phyloP scores from a whole-genome alignment of 2,888 invertebrate species.

The Eremobia ochroleuca region DNA sequence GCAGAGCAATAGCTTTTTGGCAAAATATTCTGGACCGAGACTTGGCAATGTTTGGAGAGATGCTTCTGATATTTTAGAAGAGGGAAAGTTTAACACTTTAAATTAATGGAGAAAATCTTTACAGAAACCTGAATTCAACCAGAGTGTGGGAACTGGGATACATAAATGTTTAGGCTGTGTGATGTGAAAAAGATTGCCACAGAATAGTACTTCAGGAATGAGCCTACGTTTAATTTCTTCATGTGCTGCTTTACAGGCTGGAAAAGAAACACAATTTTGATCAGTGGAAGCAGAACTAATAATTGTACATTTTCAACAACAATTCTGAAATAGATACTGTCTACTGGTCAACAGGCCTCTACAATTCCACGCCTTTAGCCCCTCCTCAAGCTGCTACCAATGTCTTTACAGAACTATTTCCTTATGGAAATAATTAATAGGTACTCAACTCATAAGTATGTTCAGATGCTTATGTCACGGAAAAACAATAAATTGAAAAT shows the following conservation, averaged over 20 bases:
- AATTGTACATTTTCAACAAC: neutral
- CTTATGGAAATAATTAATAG: slow-evolving; percentile 1
- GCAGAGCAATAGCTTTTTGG: slow-evolving; percentile 20
- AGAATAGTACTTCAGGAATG: neutral
- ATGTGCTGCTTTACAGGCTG: neutral
- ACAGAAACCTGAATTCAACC: neutral
- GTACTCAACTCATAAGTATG: neutral
- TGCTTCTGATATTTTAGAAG: neutral
- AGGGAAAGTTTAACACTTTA: neutral
- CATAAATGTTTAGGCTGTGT: no score
- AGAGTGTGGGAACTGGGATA: neutral
- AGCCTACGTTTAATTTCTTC: neutral
- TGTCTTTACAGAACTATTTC: neutral
- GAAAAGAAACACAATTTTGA: neutral
- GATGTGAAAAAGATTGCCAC: no score
- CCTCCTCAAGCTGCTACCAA: neutral
- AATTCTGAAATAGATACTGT: neutral
- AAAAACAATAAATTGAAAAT: slow-evolving; percentile 60
- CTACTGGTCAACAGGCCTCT: neutral
- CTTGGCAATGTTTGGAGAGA: neutral
- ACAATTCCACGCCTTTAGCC: neutral
- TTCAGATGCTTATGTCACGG: slow-evolving; percentile 23
- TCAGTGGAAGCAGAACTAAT: neutral
- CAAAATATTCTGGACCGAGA: neutral
- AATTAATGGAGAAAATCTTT: no score